Evolutionary conservation across 2,797 vertebrate species (phyloP).

Genomic region (Cryptoprocta ferox): DNA sequence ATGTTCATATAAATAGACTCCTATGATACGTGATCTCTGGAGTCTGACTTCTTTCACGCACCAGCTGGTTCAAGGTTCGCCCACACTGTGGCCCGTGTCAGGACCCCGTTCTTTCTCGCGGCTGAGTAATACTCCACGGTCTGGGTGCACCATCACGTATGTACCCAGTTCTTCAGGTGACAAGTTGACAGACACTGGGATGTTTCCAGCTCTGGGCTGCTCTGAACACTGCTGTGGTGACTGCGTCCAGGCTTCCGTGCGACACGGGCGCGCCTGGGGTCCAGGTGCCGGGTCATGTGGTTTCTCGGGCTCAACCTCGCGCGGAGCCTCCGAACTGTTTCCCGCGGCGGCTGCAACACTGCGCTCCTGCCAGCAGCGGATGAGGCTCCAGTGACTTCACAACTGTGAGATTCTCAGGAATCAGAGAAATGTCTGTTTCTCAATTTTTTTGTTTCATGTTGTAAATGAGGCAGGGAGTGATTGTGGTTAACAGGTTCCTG

Average conservation of each 20-base stretch:
- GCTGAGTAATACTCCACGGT: background rate
- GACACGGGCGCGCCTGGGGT: background rate
- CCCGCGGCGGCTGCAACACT: too few species aligned
- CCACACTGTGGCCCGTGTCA: background rate
- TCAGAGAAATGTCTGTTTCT: background rate
- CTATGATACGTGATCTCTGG: background rate
- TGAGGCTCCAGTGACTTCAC: accelerated
- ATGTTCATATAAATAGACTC: background rate
- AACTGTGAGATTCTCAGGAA: too few species aligned
- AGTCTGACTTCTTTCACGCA: background rate
- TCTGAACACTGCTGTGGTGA: background rate
- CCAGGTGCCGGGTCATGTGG: background rate
- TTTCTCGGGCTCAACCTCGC: accelerated
- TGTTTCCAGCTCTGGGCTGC: too few species aligned
- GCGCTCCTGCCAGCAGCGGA: background rate
- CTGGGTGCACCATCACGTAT: too few species aligned
- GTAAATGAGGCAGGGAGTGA: background rate
- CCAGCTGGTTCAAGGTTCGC: background rate
- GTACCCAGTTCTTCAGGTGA: too few species aligned
- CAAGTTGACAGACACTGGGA: too few species aligned
- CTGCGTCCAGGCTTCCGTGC: background rate
- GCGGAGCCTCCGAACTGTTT: background rate
- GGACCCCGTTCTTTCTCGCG: accelerated
- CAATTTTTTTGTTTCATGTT: background rate
- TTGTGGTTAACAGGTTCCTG: background rate